These are phyloP conservation scores for Sthenelais limicola DNA, from an alignment of 2,888 invertebrate species.

Conservation along the genomic window DNA sequence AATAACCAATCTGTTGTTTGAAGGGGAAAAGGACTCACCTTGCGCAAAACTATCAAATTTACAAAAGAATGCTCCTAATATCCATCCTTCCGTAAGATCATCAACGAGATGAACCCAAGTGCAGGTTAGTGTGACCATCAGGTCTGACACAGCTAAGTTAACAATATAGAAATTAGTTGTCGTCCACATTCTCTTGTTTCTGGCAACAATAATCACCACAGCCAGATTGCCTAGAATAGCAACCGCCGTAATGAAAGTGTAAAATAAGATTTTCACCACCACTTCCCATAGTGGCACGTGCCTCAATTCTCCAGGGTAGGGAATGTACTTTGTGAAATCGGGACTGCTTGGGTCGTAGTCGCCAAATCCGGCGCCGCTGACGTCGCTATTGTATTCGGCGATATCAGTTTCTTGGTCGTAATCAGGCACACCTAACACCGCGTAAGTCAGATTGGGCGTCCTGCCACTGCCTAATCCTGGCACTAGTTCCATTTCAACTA, in stretches of 20 bases:
- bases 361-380: background rate
- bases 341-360: slow-evolving; percentile 27
- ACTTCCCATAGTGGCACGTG: slow-evolving; percentile 40
- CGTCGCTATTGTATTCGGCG: background rate
- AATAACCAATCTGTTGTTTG: background rate
- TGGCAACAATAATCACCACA: slow-evolving; percentile 39
- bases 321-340: slow-evolving; percentile 24
- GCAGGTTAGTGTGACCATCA: slow-evolving; percentile 70
- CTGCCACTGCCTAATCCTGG: background rate
- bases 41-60: slow-evolving; percentile 84
- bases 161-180: slow-evolving; percentile 46
- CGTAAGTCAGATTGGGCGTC: slow-evolving; percentile 20
- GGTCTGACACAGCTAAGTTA: slow-evolving; percentile 44
- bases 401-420: background rate
- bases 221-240: slow-evolving; percentile 40
- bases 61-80: slow-evolving; percentile 83
- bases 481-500: no score
- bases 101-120: slow-evolving; percentile 84
- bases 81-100: slow-evolving; percentile 85
- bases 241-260: slow-evolving; percentile 35
- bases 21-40: slow-evolving; percentile 74
- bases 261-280: slow-evolving; percentile 39
- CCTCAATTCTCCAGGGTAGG: slow-evolving; percentile 34
- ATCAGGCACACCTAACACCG: background rate
- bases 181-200: slow-evolving; percentile 43